Base-by-base conservation (phyloP, 2,888 invertebrate genomes). In the Pseudococcus viburni region DNA sequence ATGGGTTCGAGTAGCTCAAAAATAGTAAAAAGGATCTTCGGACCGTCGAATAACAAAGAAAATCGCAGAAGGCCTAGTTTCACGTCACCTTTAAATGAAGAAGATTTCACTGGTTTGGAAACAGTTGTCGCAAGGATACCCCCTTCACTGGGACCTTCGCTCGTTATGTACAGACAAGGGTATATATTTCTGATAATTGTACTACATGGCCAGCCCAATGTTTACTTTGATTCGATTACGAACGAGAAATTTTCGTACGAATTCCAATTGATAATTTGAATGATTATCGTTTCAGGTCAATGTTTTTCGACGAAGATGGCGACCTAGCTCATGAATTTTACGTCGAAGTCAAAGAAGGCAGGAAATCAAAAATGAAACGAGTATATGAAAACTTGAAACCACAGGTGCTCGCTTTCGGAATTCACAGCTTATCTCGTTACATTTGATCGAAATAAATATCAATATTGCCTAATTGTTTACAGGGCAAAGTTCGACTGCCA, bases 321-420 rank as follows among this genome's bases (percentile, higher is more conserved):
- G 93, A 93, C 90, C 90, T 93, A 39, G 93, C 93, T 6, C 93
- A 93, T 91, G 93, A 93, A 90, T 93, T 93, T 90, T 93, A 93
- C 90, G 91, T 92, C 89, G 93, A 93, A 91, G 92, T 85, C 17
- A 89, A 88, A 89, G 83, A 92, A 46, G 90, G 90, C 80, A 87
- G 90, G 88, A 90, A 90, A 86, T 90, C 90, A 80, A 91, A 91
- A 85, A 91, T 91, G 91, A 91, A 90, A 89, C 90, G 90, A 90
- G 90, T 91, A 17, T 88, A 89, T 77, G 89, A 91, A 83, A 91
- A 92, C 89, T 90, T 92, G 39, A 91, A 89, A 86, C 92, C 92
- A 19, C 90, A 91, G 92, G 93, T 92, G 64, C 89, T n/a, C 42
- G 9, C 9, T 8, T 42, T 42, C 9, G 6, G 42, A 42, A 42